These are phyloP conservation scores for Hoplodrina ambigua DNA, from an alignment of 2,888 invertebrate genomes.

Conservation along the genomic window DNA sequence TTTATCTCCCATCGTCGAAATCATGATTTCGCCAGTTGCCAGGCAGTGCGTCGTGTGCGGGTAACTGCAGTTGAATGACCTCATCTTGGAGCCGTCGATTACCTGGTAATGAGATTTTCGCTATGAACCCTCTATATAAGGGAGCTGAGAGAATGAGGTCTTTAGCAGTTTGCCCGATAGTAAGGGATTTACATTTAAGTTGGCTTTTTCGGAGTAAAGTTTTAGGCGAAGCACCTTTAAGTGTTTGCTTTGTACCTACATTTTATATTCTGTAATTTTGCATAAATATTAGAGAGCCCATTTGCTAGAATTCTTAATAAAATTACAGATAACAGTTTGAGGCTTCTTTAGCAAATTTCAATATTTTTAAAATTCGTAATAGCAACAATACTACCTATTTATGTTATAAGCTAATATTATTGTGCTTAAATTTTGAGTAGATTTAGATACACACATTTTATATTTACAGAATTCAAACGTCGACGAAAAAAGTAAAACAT, in stretches of 20 bases:
- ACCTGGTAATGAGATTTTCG: slow-evolving; percentile 91
- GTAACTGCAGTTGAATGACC: slow-evolving; percentile 94
- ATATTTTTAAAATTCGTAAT: too few species aligned
- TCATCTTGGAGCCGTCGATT: slow-evolving; percentile 95
- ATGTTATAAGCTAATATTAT: background rate
- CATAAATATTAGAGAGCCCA: slow-evolving; percentile 8
- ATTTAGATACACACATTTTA: background rate
- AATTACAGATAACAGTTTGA: slow-evolving; percentile 1
- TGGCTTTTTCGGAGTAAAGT: slow-evolving; percentile 46
- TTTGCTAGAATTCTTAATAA: slow-evolving; percentile 23
- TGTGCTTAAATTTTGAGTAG: background rate
- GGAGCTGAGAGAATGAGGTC: slow-evolving; percentile 63
- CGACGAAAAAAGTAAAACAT: slow-evolving; percentile 2
- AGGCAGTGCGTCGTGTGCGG: slow-evolving; percentile 99
- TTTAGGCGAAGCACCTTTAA: slow-evolving; percentile 42
- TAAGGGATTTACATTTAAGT: slow-evolving; percentile 66
- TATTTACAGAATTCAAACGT: background rate
- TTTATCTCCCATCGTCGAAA: slow-evolving; percentile 97
- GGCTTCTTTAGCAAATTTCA: background rate
- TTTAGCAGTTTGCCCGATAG: slow-evolving; percentile 64
- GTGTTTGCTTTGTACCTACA: slow-evolving; percentile 39
- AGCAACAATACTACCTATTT: background rate
- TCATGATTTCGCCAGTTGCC: slow-evolving; percentile 97
- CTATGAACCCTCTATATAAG: slow-evolving; percentile 74
- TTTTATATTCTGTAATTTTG: slow-evolving; percentile 25